Percentiles rank a stretch among this genome's conserved stretches.
phyloP scores from a whole-genome alignment of 2,888 invertebrate genomes.

The Patella depressa region DNA sequence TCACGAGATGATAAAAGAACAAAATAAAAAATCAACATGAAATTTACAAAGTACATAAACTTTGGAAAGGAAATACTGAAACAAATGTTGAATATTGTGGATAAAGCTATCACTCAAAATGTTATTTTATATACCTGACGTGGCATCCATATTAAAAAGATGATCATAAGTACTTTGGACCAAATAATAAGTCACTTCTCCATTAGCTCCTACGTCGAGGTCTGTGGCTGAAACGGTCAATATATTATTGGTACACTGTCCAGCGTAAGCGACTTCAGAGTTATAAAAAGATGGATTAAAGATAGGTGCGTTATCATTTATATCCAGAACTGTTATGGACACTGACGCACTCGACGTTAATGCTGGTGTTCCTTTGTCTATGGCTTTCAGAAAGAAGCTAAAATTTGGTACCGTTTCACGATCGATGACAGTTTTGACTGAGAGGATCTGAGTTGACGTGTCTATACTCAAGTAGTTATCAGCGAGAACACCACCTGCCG shows the following conservation, averaged over 20 bases:
- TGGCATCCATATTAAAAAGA: constrained; percentile 43
- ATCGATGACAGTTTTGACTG: constrained; percentile 48
- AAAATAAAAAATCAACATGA: too few species aligned
- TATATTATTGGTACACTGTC: constrained; percentile 46
- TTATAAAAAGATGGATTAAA: constrained; percentile 54
- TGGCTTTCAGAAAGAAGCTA: constrained; percentile 79
- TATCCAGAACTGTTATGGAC: constrained; percentile 50
- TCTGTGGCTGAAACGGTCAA: constrained; percentile 57
- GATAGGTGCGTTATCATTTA: constrained; percentile 56
- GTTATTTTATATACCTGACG: constrained; percentile 37
- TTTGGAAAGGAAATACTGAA: neutral
- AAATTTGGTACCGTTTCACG: constrained; percentile 48
- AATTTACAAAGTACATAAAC: neutral
- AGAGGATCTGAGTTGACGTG: constrained; percentile 41
- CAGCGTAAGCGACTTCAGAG: constrained; percentile 55
- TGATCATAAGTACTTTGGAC: constrained; percentile 41
- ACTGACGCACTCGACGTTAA: constrained; percentile 85
- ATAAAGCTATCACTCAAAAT: neutral
- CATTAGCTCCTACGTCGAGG: constrained; percentile 54
- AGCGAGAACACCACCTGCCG: constrained; percentile 41
- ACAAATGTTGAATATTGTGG: neutral
- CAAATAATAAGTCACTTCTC: constrained; percentile 45
- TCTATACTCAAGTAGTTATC: constrained; percentile 42
- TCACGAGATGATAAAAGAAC: neutral
- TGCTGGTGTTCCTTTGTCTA: constrained; percentile 88